Conservation (phyloP, 2,797 vertebrate species). For the Coregonus ussuriensis region DNA sequence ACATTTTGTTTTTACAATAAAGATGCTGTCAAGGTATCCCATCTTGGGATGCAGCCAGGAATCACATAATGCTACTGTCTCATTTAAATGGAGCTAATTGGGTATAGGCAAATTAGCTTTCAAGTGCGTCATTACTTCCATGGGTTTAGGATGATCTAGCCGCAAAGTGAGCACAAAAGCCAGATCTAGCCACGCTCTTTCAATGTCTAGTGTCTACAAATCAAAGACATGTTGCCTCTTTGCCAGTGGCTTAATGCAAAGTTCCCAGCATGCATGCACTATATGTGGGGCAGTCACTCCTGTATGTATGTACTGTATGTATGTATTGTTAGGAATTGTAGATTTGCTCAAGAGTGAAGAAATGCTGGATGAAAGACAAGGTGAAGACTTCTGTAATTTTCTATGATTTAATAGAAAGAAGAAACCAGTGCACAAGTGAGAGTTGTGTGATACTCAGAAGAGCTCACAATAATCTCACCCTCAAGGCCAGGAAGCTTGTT, state of each 20-base stretch:
- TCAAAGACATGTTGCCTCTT: conserved; percentile 53
- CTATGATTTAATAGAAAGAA: too few relatives aligned
- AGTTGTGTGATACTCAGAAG: conserved; percentile 28
- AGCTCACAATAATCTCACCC: conserved; percentile 16
- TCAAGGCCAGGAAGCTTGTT: conserved; percentile 2
- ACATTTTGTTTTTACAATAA: background rate
- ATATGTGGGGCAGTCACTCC: conserved; percentile 37
- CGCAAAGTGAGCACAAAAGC: conserved; percentile 41
- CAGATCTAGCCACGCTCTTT: conserved; percentile 35
- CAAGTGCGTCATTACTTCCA: background rate
- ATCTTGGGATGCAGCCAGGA: background rate
- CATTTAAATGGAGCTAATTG: background rate
- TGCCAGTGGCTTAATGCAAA: conserved; percentile 33
- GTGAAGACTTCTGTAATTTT: too few relatives aligned
- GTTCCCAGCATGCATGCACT: conserved; percentile 46
- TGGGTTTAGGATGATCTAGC: conserved; percentile 35
- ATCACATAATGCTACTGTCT: background rate
- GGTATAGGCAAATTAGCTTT: background rate
- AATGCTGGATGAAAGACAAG: too few relatives aligned
- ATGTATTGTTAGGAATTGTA: too few relatives aligned
- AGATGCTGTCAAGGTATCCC: background rate
- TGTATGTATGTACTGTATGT: conserved; percentile 24
- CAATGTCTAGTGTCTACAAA: conserved; percentile 48
- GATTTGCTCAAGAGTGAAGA: too few relatives aligned
- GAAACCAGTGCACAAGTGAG: too few relatives aligned